Percentiles rank a stretch among this genome's conserved stretches.
These are phyloP conservation scores for Netelia melanura DNA, from an alignment of 2,888 invertebrate genomes.

Conservation along the genomic window DNA sequence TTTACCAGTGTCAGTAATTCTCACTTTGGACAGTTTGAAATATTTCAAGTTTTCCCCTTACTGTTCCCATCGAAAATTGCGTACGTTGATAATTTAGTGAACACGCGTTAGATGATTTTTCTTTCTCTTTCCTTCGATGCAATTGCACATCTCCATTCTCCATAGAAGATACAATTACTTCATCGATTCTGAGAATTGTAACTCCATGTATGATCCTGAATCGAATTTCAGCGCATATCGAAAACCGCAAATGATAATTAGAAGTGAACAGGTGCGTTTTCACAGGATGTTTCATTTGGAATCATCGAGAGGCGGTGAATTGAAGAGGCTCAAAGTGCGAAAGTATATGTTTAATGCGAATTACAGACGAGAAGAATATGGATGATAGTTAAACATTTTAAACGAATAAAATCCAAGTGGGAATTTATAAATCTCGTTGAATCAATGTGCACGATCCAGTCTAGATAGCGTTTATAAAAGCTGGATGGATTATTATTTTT, in stretches of 20 bases:
- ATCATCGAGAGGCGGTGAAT: slow-evolving; percentile 26
- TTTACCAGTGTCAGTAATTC: slow-evolving; percentile 8
- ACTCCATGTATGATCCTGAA: neutral
- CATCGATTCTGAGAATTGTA: neutral
- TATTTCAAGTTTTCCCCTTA: neutral
- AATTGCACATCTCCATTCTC: neutral
- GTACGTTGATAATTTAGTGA: slow-evolving; percentile 14
- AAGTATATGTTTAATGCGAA: neutral
- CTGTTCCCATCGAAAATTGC: neutral
- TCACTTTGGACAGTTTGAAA: neutral
- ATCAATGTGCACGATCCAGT: too few relatives aligned
- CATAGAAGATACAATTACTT: neutral
- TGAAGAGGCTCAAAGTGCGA: slow-evolving; percentile 19
- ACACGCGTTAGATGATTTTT: neutral
- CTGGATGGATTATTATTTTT: too few relatives aligned
- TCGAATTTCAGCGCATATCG: neutral
- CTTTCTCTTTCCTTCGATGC: neutral
- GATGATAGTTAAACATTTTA: neutral
- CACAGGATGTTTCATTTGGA: neutral
- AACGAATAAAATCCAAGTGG: too few relatives aligned
- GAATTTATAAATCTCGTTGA: too few relatives aligned
- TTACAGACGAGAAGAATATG: neutral
- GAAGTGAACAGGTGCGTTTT: neutral
- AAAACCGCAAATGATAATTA: neutral
- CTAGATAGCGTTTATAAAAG: too few relatives aligned